Base-by-base conservation (phyloP, 2,888 invertebrate genomes). In the Ceriagrion tenellum region DNA sequence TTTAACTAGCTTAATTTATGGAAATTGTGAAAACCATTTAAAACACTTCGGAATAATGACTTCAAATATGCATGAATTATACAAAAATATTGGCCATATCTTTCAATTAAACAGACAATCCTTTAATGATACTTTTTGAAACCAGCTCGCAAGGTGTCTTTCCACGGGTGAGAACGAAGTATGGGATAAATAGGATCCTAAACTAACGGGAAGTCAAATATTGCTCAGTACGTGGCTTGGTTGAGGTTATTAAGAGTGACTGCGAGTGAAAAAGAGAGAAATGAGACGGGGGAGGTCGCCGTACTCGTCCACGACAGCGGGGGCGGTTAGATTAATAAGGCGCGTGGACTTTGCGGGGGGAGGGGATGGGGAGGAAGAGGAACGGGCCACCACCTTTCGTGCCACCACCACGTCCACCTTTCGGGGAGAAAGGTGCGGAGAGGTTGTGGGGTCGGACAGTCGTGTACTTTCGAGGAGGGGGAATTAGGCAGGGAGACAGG, bases 261-360 rank as follows among this genome's bases (percentile, higher is more conserved):
- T 2, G 59, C 13, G 59, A 16, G 59, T 35, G 81, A 59, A 59
- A 59, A 59, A 59, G 47, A 23, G 81, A 88, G 88, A 47, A 26
- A 35, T 16, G 90, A 90, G 55, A 1, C 0, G 13, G 90, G n/a
- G 10, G 90, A 55, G 56, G 90, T 69, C 69, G n/a, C 12, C n/a
- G n/a, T 12, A 26, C n/a, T 26, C n/a, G 13, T n/a, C n/a, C 26
- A 35, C 6, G 35, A 81, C 30, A 81, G 81, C 35, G 81, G 8
- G 81, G 81, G 81, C 81, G 81, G 35, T 23, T 35, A 16, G 81
- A 81, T 81, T 81, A 81, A 81, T 81, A 81, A 81, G 81, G 35
- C 35, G 13, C 35, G 35, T 56, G 90, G 26, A n/a, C 55, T 23
- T 47, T 47, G 47, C 4, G 90, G 55, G 16, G 55, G n/a, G 90